Conservation (phyloP, 2,113 vertebrate genomes). For the Xiphias gladius region DNA sequence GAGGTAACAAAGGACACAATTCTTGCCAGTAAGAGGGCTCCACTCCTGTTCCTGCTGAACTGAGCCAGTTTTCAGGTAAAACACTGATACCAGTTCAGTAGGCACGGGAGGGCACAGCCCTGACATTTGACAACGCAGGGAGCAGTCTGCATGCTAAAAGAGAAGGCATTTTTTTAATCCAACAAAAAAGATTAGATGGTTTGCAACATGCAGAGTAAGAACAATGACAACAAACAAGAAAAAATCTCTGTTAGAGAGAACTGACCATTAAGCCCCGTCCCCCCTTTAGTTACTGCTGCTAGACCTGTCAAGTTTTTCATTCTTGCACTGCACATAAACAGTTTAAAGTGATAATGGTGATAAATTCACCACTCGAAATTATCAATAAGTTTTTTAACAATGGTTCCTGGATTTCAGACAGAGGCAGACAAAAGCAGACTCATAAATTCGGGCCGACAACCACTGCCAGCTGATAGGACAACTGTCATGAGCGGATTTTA, state of each 20-base stretch:
- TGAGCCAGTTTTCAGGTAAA: constrained; percentile 86
- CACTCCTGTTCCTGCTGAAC: constrained; percentile 91
- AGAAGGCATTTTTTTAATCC: neutral
- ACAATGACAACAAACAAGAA: neutral
- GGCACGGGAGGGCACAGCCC: constrained; percentile 86
- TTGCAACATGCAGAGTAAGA: neutral
- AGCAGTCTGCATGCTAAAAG: neutral
- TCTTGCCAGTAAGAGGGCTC: constrained; percentile 61
- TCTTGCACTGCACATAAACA: neutral
- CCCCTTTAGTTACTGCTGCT: neutral
- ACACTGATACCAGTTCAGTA: constrained; percentile 91
- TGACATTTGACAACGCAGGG: neutral
- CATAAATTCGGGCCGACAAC: neutral
- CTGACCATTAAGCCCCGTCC: neutral
- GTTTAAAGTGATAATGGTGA: neutral
- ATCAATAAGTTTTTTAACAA: neutral
- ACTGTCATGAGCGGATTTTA: neutral
- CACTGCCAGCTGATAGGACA: neutral
- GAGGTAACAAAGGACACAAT: constrained; percentile 3
- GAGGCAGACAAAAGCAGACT: neutral
- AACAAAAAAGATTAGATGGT: neutral
- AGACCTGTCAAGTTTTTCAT: neutral
- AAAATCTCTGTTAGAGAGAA: neutral
- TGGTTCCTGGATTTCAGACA: neutral
- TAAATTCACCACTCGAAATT: neutral